A percentile compares a stretch with the other conserved stretches of the same genome.
These are phyloP conservation scores for Campoletis sonorensis DNA, from an alignment of 1,140 invertebrate genomes.

Conservation along the genomic window DNA sequence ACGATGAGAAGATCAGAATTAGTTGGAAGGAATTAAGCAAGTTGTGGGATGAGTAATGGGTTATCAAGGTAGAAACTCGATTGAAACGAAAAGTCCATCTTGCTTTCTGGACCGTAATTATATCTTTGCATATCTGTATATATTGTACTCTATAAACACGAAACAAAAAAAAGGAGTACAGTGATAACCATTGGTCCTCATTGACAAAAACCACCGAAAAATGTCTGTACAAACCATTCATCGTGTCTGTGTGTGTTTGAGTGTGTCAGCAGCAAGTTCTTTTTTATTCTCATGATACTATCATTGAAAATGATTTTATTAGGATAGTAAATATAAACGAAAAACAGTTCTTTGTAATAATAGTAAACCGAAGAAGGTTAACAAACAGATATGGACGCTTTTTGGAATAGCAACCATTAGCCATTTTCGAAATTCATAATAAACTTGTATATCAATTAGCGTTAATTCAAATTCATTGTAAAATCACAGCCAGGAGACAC, in stretches of 20 bases:
- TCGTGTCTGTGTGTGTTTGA: no score
- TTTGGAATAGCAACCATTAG: no score
- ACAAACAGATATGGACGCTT: no score
- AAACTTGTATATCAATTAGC: no score
- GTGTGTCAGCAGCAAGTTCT: no score
- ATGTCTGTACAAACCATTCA: background rate
- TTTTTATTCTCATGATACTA: background rate
- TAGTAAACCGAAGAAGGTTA: no score
- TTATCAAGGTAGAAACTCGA: conserved; percentile 43
- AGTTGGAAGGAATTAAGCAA: conserved; percentile 41
- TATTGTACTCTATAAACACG: background rate
- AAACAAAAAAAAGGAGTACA: background rate
- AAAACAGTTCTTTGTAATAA: no score
- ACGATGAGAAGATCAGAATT: conserved; percentile 18
- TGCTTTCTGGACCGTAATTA: conserved; percentile 18
- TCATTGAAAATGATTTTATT: background rate
- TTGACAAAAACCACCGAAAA: background rate
- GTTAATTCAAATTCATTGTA: no score
- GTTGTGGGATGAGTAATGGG: conserved; percentile 40
- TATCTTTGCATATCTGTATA: background rate
- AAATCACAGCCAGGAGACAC: no score
- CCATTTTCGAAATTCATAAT: no score
- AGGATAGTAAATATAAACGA: no score
- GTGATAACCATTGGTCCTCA: background rate
- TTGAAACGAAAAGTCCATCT: conserved; percentile 35